A percentile compares a stretch with the other conserved stretches of the same genome.
Evolutionary conservation across 2,797 vertebrate genomes (phyloP).

Genomic region (Pipistrellus pipistrellus): DNA sequence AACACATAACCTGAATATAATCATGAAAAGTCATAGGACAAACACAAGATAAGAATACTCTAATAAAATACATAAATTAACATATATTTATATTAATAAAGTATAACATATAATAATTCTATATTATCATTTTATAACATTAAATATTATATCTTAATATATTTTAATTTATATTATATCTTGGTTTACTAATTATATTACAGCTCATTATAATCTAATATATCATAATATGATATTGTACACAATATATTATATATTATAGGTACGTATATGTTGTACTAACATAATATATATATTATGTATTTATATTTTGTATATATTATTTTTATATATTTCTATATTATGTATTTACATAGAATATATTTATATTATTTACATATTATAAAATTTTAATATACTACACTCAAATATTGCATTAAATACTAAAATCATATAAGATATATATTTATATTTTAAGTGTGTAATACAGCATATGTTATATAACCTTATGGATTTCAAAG

Average conservation of each 20-base stretch:
- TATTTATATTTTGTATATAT: background rate
- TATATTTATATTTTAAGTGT: background rate
- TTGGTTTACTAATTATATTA: background rate
- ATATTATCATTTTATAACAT: background rate
- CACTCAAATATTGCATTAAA: background rate
- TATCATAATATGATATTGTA: background rate
- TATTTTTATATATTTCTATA: background rate
- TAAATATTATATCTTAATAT: background rate
- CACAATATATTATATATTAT: background rate
- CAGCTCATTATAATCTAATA: background rate
- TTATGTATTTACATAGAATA: background rate
- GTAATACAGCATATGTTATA: background rate
- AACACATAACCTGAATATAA: background rate
- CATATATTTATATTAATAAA: slow-evolving; percentile 5
- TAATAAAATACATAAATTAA: background rate
- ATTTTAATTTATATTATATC: background rate
- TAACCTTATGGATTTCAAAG: background rate
- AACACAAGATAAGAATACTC: background rate
- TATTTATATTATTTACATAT: background rate
- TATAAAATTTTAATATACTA: slow-evolving; percentile 5
- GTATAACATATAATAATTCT: background rate
- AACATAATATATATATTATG: background rate
- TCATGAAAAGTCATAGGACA: background rate
- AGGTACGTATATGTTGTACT: background rate
- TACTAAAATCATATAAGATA: background rate